Conservation (phyloP, 2,113 vertebrate genomes). For the Danio rerio region GRCz12tu NC_133184.1:38279001-38279500, state of each 20-base stretch:
- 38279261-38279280: background rate
- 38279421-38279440: constrained; percentile 16
- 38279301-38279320: background rate
- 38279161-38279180: constrained; percentile 40
- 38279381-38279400: constrained; percentile 41
- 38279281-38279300: background rate
- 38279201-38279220: background rate
- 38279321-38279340: constrained; percentile 21
- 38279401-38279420: constrained; percentile 8
- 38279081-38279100: constrained; percentile 84
- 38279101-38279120: constrained; percentile 92
- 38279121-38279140: constrained; percentile 95
- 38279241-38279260: constrained; percentile 15
- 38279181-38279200: constrained; percentile 16
- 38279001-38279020: constrained; percentile 37
- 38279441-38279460: constrained; percentile 28
- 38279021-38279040: constrained; percentile 80
- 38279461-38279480: constrained; percentile 59
- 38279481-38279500: constrained; percentile 78
- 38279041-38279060: constrained; percentile 90
- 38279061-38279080: constrained; percentile 86
- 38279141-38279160: constrained; percentile 92
- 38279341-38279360: constrained; percentile 10
- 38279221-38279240: constrained; percentile 12
- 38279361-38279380: constrained; percentile 10